Evolutionary conservation across 64 coral and sea anemone species (phyloP).

Genomic region (Dendronephthya gigantea): DNA sequence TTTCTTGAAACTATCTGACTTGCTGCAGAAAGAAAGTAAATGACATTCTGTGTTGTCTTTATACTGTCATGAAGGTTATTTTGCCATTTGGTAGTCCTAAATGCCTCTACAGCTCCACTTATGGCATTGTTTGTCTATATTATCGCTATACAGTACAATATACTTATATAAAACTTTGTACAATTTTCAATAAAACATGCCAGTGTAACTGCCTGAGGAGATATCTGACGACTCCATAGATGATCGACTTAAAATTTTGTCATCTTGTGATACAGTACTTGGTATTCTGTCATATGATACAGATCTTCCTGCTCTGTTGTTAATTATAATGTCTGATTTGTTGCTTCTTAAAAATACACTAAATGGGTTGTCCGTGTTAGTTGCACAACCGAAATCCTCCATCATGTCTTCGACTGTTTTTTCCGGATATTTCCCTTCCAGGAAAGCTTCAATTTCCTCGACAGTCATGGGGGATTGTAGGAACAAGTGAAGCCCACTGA

Average conservation of each 20-base stretch:
- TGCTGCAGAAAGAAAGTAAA: too few relatives aligned
- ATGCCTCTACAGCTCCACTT: background rate
- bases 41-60: too few relatives aligned
- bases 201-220: background rate
- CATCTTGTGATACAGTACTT: background rate
- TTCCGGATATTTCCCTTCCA: slow-evolving; percentile 75
- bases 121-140: background rate
- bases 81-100: too few relatives aligned
- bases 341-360: slow-evolving; percentile 29
- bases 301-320: slow-evolving; percentile 8
- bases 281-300: background rate
- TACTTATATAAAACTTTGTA: background rate
- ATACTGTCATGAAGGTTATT: too few relatives aligned
- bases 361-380: slow-evolving; percentile 26
- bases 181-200: background rate
- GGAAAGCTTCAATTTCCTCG: slow-evolving; percentile 67
- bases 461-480: slow-evolving; percentile 78
- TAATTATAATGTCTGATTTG: background rate
- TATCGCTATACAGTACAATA: background rate
- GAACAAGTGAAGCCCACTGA: slow-evolving; percentile 84
- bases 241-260: background rate
- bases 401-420: slow-evolving; percentile 66
- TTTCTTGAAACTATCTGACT: too few relatives aligned
- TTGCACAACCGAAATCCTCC: slow-evolving; percentile 14
- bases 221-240: background rate